phyloP scores from a whole-genome alignment of 2,797 vertebrate genomes.

The Emys orbicularis region DNA sequence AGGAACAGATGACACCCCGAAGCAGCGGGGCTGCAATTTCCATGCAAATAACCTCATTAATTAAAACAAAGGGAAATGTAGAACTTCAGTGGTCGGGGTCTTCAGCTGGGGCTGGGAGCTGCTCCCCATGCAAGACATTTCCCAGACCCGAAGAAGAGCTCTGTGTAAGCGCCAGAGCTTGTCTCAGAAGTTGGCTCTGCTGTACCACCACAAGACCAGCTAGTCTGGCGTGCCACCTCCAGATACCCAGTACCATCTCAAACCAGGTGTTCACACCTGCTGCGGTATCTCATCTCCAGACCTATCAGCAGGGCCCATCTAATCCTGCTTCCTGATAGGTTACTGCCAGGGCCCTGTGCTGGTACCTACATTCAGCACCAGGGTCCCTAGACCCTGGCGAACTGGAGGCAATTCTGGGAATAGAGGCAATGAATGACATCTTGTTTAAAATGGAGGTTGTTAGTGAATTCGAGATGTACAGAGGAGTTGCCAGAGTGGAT shows the following conservation, averaged over 20 bases:
- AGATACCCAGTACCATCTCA: not conserved
- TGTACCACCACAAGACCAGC: not conserved
- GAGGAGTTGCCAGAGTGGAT: not conserved
- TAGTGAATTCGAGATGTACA: not conserved
- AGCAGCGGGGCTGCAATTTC: rapidly evolving
- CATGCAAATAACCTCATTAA: not conserved
- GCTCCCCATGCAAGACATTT: not conserved
- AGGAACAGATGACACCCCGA: not conserved
- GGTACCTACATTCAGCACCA: not conserved
- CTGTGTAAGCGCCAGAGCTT: not conserved
- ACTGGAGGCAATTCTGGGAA: not conserved
- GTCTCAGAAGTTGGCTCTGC: not conserved
- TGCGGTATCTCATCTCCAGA: not conserved
- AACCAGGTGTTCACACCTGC: not conserved
- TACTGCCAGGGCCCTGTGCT: not conserved
- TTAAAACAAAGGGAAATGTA: not conserved
- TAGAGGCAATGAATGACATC: not conserved
- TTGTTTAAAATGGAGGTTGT: not conserved
- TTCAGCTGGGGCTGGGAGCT: not conserved
- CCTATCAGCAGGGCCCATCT: not conserved
- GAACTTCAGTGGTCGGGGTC: not conserved
- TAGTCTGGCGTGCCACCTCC: not conserved
- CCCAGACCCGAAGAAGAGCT: not conserved
- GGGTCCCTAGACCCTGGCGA: not conserved
- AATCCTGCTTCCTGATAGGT: no score